These are phyloP conservation scores for Amblyornis subalaris DNA, from an alignment of 2,113 vertebrate species.

Conservation along the genomic window DNA sequence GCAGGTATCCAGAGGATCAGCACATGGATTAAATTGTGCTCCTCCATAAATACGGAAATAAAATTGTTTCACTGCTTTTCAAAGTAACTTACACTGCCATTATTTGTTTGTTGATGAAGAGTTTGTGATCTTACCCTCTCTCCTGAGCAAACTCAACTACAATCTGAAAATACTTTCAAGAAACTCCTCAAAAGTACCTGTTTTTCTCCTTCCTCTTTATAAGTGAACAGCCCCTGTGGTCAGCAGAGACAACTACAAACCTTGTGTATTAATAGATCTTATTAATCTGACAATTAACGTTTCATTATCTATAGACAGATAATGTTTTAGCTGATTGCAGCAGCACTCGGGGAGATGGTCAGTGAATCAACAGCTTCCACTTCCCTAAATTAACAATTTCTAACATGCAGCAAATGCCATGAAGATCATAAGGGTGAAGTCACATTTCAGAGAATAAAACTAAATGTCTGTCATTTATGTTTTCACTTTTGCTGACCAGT, in stretches of 20 bases:
- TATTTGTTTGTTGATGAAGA: background rate
- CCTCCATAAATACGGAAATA: background rate
- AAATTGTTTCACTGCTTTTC: background rate
- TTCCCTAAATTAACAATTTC: slow-evolving; percentile 36
- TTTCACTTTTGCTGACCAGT: slow-evolving; percentile 12
- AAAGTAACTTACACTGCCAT: background rate
- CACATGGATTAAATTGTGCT: background rate
- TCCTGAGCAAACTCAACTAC: background rate
- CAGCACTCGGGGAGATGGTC: background rate
- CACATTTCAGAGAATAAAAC: slow-evolving; percentile 46
- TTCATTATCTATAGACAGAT: background rate
- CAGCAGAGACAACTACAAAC: background rate
- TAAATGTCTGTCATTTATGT: slow-evolving; percentile 12
- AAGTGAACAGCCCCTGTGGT: slow-evolving; percentile 10
- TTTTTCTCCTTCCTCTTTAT: background rate
- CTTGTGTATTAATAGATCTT: background rate
- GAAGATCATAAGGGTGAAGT: slow-evolving; percentile 35
- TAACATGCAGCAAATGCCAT: slow-evolving; percentile 19
- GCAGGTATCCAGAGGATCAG: background rate
- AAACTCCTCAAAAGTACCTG: background rate
- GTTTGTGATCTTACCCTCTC: background rate
- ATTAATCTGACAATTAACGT: background rate
- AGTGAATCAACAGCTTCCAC: background rate
- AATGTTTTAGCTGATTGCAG: background rate
- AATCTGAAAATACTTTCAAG: background rate